Conservation (phyloP, 2,797 vertebrate species). For the Alfaro cultratus region DNA sequence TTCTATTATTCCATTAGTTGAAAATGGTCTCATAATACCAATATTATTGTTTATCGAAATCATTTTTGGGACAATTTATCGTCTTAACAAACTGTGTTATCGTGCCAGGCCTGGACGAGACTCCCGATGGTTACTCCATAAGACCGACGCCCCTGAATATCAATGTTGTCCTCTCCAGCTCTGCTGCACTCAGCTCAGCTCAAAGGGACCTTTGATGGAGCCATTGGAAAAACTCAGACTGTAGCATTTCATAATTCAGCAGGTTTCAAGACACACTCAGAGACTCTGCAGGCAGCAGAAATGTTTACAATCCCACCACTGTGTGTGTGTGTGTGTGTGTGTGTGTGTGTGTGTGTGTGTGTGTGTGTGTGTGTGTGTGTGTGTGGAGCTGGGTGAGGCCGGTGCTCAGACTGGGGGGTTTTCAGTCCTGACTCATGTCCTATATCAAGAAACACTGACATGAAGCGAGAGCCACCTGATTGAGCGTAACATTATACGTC, state of each 20-base stretch:
- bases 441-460: slow-evolving; percentile 52
- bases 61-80: too few relatives aligned
- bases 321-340: slow-evolving; percentile 23
- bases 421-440: slow-evolving; percentile 42
- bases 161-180: slow-evolving; percentile 55
- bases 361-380: slow-evolving; percentile 27
- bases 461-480: slow-evolving; percentile 51
- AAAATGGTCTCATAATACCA: too few relatives aligned
- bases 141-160: slow-evolving; percentile 59
- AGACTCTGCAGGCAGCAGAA: slow-evolving; percentile 25
- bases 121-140: slow-evolving; percentile 36
- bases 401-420: slow-evolving; percentile 21
- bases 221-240: slow-evolving; percentile 12
- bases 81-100: too few relatives aligned
- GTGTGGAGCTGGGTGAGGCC: slow-evolving; percentile 35
- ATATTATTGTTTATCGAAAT: too few relatives aligned
- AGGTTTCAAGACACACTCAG: slow-evolving; percentile 27
- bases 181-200: slow-evolving; percentile 43
- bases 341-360: background rate
- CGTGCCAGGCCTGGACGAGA: slow-evolving; percentile 21
- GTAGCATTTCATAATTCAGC: slow-evolving; percentile 50
- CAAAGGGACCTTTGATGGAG: slow-evolving; percentile 60
- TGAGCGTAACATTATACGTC: slow-evolving; percentile 65
- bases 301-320: slow-evolving; percentile 55
- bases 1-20: too few relatives aligned